Conservation (phyloP, 2,888 invertebrate genomes). For the Mythimna loreyi region DNA sequence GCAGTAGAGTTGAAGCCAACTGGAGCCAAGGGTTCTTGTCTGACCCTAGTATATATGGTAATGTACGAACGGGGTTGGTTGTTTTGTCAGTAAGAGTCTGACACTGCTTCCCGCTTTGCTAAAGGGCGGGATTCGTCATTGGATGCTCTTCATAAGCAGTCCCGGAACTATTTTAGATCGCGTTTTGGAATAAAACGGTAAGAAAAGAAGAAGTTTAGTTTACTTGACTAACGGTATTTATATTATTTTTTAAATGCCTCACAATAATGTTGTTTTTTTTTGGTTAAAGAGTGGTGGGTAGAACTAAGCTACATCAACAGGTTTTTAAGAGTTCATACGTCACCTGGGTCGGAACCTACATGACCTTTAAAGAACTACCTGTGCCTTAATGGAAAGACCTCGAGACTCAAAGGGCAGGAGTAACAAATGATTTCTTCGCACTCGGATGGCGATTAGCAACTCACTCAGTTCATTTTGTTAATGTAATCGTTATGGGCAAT, state of each 20-base stretch:
- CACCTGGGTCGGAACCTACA: neutral
- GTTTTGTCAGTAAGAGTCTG: too few species aligned
- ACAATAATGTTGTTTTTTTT: neutral
- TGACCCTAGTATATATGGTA: too few species aligned
- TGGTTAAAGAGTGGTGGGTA: neutral
- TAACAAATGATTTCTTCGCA: conserved; percentile 44
- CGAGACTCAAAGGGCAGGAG: conserved; percentile 14
- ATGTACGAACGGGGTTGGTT: too few species aligned
- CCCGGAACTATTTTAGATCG: too few species aligned
- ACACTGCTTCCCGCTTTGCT: too few species aligned
- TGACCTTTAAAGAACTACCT: conserved; percentile 12
- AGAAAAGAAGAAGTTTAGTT: too few species aligned
- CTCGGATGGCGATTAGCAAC: conserved; percentile 45
- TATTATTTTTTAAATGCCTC: neutral
- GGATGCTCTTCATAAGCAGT: too few species aligned
- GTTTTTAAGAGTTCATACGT: neutral
- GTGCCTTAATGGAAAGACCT: conserved; percentile 24
- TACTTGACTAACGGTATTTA: too few species aligned
- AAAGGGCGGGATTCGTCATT: too few species aligned
- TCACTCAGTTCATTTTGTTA: conserved; percentile 50
- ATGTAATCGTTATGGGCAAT: conserved; percentile 45
- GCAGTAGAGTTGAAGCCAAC: too few species aligned
- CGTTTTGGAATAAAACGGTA: too few species aligned
- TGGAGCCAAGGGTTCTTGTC: too few species aligned
- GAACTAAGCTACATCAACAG: neutral